Evolutionary conservation across 2,888 invertebrate species (phyloP).

Genomic region (Pyrrhosoma nymphula): DNA sequence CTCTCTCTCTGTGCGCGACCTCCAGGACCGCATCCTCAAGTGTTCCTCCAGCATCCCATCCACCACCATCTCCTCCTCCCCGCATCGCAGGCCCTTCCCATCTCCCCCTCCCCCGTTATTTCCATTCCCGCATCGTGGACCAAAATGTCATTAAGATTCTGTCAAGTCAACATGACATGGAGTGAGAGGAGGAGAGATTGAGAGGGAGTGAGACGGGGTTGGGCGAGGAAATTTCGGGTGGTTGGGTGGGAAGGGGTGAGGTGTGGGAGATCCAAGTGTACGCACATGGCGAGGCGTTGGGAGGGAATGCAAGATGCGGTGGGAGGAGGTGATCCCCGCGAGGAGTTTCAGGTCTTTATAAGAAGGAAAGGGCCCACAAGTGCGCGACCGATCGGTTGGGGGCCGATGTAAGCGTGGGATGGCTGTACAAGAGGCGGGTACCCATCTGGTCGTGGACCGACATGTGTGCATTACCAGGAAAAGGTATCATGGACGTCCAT

Average conservation of each 20-base stretch:
- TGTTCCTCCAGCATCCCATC: not conserved
- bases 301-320: not conserved
- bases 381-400: not conserved
- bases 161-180: conserved; percentile 79
- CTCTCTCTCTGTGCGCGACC: conserved; percentile 18
- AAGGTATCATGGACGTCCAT: not conserved
- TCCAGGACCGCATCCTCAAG: conserved; percentile 52
- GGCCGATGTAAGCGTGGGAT: conserved; percentile 4
- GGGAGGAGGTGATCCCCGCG: not conserved
- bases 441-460: not conserved
- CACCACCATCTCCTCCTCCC: not conserved
- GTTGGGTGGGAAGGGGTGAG: not conserved
- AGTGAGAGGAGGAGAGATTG: conserved; percentile 63
- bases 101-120: not conserved
- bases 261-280: not conserved
- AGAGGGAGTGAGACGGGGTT: not conserved
- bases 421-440: not conserved
- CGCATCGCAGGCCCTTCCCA: not conserved
- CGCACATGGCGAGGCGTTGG: conserved; percentile 20
- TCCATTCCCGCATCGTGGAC: conserved; percentile 62
- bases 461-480: not conserved
- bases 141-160: conserved; percentile 79
- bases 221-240: conserved; percentile 11
- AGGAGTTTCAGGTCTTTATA: not conserved
- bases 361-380: not conserved